Conservation (phyloP, 2,113 vertebrate genomes). For the Hippoglossus stenolepis region DNA sequence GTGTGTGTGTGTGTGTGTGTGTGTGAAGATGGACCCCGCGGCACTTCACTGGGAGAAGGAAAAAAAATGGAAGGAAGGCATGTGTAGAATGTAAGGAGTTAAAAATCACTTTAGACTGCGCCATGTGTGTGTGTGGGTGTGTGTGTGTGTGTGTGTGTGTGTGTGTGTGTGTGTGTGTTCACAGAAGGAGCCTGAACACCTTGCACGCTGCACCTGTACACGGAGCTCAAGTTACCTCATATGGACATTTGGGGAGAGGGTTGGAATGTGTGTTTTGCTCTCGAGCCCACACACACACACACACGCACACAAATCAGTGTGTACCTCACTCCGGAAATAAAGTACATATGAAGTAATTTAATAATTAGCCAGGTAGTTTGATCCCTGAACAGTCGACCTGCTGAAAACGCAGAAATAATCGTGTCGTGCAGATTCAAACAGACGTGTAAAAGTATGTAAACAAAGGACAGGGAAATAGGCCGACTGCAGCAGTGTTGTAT, state of each 20-base stretch:
- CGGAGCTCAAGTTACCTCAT: constrained; percentile 61
- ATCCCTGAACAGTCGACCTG: too few relatives aligned
- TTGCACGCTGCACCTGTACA: constrained; percentile 84
- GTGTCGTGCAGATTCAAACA: background rate
- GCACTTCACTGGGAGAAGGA: constrained; percentile 42
- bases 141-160: background rate
- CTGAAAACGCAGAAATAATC: background rate
- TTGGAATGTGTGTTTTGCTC: constrained; percentile 54
- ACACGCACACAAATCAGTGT: background rate
- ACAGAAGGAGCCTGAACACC: constrained; percentile 68
- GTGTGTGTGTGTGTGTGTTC: constrained; percentile 11
- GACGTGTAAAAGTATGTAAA: background rate
- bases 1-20: background rate
- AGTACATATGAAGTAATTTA: too few relatives aligned
- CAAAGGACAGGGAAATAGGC: background rate
- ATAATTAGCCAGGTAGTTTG: too few relatives aligned
- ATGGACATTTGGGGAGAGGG: constrained; percentile 30
- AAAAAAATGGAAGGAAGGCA: constrained; percentile 54
- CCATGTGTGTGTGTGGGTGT: constrained; percentile 47
- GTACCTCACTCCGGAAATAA: too few relatives aligned
- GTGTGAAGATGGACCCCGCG: constrained; percentile 58
- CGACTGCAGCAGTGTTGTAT: background rate
- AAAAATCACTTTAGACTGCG: constrained; percentile 63
- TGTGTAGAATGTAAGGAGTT: constrained; percentile 72
- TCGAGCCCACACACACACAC: constrained; percentile 43